Conservation (phyloP, 2,797 vertebrate genomes). For the Kryptolebias ocellatus region DNA sequence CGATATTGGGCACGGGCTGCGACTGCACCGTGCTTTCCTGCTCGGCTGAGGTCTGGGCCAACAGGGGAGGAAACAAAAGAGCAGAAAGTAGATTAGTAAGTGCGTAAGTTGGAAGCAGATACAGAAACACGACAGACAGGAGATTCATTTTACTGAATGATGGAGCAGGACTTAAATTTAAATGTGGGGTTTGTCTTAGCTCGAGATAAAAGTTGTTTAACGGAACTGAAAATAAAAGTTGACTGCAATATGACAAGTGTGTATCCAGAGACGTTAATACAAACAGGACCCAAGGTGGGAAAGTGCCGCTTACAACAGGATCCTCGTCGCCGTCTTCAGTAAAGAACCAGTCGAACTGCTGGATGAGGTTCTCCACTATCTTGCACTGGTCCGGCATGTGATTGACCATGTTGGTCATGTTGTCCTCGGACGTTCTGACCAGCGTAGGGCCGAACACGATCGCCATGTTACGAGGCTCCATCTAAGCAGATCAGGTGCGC, state of each 20-base stretch:
- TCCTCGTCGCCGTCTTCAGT: conserved; percentile 92
- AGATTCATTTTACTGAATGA: not conserved
- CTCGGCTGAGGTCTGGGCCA: conserved; percentile 90
- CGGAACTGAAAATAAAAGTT: too few relatives aligned
- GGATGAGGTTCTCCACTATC: conserved; percentile 98
- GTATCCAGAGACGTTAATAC: too few relatives aligned
- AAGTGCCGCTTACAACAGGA: conserved; percentile 88
- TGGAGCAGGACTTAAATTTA: not conserved
- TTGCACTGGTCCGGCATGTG: conserved; percentile 99
- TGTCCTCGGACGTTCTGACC: conserved; percentile 96
- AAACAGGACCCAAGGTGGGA: not conserved
- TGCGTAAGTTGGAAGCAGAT: too few relatives aligned
- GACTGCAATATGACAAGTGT: too few relatives aligned
- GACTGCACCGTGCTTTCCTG: conserved; percentile 95
- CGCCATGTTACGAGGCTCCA: conserved; percentile 98
- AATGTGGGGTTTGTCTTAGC: too few relatives aligned
- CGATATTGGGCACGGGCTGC: conserved; percentile 99
- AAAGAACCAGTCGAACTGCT: conserved; percentile 99
- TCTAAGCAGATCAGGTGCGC: conserved; percentile 76
- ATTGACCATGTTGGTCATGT: conserved; percentile 99
- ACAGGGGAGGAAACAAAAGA: conserved; percentile 70
- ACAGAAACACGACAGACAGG: not conserved
- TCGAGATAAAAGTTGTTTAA: too few relatives aligned
- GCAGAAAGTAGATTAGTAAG: not conserved
- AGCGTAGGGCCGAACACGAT: conserved; percentile 99